These are phyloP conservation scores for Macroteleia sp. DNA, from an alignment of 2,888 invertebrate species.

Conservation along the genomic window DNA sequence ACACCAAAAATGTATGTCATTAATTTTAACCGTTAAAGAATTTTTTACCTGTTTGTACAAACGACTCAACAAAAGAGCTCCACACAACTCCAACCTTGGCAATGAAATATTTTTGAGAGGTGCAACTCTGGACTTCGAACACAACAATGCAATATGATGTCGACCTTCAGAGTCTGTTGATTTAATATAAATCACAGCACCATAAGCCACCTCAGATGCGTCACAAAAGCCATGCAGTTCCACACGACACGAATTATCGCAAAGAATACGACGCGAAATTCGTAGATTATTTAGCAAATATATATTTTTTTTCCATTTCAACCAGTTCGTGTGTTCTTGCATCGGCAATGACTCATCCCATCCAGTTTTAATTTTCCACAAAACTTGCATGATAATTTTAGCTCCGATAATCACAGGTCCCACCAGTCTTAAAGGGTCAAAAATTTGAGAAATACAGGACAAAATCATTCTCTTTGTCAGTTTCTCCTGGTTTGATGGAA, in stretches of 20 bases:
- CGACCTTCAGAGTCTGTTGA: background rate
- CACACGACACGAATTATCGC: conserved; percentile 7
- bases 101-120: conserved; percentile 13
- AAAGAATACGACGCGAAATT: conserved; percentile 47
- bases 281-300: conserved; percentile 38
- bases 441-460: no score
- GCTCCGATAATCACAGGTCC: no score
- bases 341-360: conserved; percentile 29
- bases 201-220: conserved; percentile 1
- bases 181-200: conserved; percentile 1
- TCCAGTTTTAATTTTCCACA: background rate
- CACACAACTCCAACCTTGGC: conserved; percentile 24
- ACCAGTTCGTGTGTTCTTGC: background rate
- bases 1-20: conserved; percentile 22
- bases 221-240: no score
- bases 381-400: no score
- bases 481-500: no score
- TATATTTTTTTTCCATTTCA: conserved; percentile 25
- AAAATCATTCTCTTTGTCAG: no score
- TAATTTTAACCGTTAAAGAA: conserved; percentile 6
- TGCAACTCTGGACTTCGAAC: conserved; percentile 25
- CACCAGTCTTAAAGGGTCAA: no score
- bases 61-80: background rate
- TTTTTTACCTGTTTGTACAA: background rate
- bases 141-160: conserved; percentile 1